Conservation (phyloP, 2,113 vertebrate genomes). For the Axis porcinus region DNA sequence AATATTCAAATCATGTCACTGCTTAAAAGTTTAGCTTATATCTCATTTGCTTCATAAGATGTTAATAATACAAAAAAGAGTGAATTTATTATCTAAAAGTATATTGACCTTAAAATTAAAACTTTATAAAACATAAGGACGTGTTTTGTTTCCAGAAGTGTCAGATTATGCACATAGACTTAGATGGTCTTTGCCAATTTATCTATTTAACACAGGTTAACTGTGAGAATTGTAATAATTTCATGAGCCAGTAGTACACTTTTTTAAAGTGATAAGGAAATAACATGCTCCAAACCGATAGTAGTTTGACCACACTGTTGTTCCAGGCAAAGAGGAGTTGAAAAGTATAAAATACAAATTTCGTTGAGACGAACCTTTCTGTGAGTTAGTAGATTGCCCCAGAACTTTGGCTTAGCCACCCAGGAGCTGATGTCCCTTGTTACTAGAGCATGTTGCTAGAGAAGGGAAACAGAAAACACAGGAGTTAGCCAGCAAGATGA, state of each 20-base stretch:
- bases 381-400: background rate
- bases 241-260: background rate
- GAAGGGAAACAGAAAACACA: background rate
- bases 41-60: background rate
- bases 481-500: background rate
- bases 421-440: background rate
- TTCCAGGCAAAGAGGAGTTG: background rate
- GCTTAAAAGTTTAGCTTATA: background rate
- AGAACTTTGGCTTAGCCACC: background rate
- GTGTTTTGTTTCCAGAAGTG: background rate
- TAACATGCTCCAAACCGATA: background rate
- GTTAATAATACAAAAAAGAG: background rate
- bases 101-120: background rate
- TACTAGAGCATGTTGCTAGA: background rate
- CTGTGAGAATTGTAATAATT: background rate
- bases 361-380: background rate
- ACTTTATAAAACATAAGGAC: background rate
- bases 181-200: background rate
- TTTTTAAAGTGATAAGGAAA: background rate
- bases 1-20: background rate
- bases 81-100: background rate
- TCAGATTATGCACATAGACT: background rate
- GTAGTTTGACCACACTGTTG: background rate
- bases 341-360: background rate
- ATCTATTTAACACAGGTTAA: background rate